Evolutionary conservation across 1,140 invertebrate species (phyloP), one percentile per base, ranked within the genome.

Genomic region (Caenorhabditis briggsae): DNA sequence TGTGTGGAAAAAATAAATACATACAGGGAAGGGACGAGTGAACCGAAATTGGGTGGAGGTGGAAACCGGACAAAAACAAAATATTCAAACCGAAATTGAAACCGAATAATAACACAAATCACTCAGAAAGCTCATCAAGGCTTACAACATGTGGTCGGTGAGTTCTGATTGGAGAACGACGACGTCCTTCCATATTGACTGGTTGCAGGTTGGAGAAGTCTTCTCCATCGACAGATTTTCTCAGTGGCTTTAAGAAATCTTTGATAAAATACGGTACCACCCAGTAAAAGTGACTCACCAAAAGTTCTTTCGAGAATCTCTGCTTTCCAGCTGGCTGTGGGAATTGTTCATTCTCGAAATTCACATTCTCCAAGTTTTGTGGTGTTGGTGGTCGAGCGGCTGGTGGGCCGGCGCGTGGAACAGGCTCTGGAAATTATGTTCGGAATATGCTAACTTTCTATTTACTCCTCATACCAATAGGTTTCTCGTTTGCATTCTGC

Each of bases 141-240:
- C 85, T 86, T 74, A 86, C 85, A 65, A 86, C 70, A 25, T 86
- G 85, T 50, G 85, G 85, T 20, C 85, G 55, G 41, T 86, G 70
- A 23, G 85, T 64, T 53, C 85, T 70, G 33, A 86, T 70, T n/a
- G 85, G 85, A 55, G 85, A 48, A 33, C 85, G 74, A 16, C 85
- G 85, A 55, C 56, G 50, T 50, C 85, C 85, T 6, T 86, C 82
- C 14, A 25, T 1, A 18, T 86, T 86, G 3, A 86, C 53, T 25
- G 50, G 74, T 23, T 70, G 74, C 46, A 86, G 25, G n/a, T 78
- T 78, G 3, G 70, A 50, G 46, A 64, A 86, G 11, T 78, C 70
- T 61, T 65, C 74, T n/a, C 85, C 64, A 23, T 83, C 82, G 0
- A 14, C 20, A 18, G 55, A 46, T 20, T 86, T 64, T 64, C 78